A percentile compares a stretch with the other conserved stretches of the same genome.
phyloP scores from a whole-genome alignment of 1,140 invertebrate genomes.

The Drosophila subpulchrella region DNA sequence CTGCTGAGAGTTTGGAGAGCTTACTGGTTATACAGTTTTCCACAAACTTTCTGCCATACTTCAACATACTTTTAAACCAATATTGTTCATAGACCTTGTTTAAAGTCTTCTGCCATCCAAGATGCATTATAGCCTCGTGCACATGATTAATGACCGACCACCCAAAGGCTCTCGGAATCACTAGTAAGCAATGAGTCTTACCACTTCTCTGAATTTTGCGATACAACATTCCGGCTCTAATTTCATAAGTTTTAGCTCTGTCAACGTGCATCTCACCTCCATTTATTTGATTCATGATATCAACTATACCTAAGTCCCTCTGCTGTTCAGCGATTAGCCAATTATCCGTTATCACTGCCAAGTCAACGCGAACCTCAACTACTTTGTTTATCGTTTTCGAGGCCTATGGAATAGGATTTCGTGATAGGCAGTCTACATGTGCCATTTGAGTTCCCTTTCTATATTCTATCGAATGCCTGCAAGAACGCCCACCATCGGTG shows the following conservation, averaged over 20 bases:
- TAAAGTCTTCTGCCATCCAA: slow-evolving; percentile 20
- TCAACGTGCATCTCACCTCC: too few relatives aligned
- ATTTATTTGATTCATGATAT: too few relatives aligned
- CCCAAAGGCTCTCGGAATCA: slow-evolving; percentile 17
- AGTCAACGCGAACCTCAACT: too few relatives aligned
- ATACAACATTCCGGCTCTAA: background rate
- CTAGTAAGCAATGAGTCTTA: slow-evolving; percentile 13
- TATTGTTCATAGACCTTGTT: slow-evolving; percentile 19
- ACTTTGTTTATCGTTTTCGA: too few relatives aligned
- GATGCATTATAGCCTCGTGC: too few relatives aligned
- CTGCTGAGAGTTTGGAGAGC: background rate
- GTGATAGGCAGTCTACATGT: too few relatives aligned
- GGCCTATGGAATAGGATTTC: too few relatives aligned
- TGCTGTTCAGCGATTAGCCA: too few relatives aligned
- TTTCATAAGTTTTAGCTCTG: too few relatives aligned
- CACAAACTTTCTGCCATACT: slow-evolving; percentile 2
- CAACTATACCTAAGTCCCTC: too few relatives aligned
- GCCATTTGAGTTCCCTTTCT: too few relatives aligned
- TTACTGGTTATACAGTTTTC: slow-evolving; percentile 3
- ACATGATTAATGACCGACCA: slow-evolving; percentile 37
- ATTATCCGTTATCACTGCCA: too few relatives aligned
- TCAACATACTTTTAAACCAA: background rate
- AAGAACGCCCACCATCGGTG: slow-evolving; percentile 16
- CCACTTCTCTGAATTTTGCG: slow-evolving; percentile 12
- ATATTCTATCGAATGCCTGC: slow-evolving; percentile 9